These are phyloP conservation scores for Bos javanicus DNA, from an alignment of 2,113 vertebrate species.

Conservation along the genomic window DNA sequence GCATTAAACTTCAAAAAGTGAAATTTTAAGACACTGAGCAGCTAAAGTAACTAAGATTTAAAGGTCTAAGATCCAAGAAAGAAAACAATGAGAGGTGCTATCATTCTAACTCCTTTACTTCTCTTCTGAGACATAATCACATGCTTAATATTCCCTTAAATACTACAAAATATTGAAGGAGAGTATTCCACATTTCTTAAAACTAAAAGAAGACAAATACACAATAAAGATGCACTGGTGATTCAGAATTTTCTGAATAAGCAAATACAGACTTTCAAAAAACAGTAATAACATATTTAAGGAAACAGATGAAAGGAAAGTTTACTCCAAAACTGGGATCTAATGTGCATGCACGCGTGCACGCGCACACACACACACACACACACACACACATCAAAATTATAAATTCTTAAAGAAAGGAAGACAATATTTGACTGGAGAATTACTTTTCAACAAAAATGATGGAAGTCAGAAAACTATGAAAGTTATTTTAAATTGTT, in stretches of 20 bases:
- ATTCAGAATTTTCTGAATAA: not conserved
- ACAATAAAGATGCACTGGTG: not conserved
- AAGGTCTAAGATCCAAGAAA: not conserved
- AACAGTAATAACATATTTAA: not conserved
- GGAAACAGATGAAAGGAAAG: not conserved
- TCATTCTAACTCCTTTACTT: not conserved
- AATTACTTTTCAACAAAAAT: not conserved
- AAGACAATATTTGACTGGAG: not conserved
- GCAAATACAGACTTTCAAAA: not conserved
- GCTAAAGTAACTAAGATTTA: not conserved
- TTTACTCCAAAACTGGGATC: not conserved
- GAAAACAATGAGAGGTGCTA: not conserved
- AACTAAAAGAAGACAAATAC: not conserved
- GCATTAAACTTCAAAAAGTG: not conserved
- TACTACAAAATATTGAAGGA: not conserved
- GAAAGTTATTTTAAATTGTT: not conserved
- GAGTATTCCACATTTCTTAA: not conserved
- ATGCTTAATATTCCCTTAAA: not conserved
- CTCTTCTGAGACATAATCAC: not conserved
- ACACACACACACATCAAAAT: not conserved
- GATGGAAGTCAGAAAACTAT: not conserved
- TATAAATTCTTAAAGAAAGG: not conserved
- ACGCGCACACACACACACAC: fast-evolving
- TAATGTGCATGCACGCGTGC: not conserved
- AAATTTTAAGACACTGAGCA: not conserved